phyloP scores from a whole-genome alignment of 2,113 vertebrate species.

The Ia io region DNA sequence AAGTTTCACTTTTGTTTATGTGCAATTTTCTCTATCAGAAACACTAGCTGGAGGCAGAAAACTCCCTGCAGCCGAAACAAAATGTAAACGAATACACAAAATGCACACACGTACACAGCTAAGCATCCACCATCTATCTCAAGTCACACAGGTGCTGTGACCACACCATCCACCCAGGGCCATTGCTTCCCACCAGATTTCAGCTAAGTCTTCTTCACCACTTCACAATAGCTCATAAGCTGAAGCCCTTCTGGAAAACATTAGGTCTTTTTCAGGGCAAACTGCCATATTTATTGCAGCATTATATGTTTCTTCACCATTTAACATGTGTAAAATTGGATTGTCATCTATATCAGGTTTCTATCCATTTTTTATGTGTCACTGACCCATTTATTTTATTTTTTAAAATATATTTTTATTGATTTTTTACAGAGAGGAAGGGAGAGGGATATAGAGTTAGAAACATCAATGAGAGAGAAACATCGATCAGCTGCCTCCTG shows the following conservation, averaged over 20 bases:
- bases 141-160: too few relatives aligned
- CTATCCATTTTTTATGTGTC: not conserved
- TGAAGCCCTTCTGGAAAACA: not conserved
- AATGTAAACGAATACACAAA: not conserved
- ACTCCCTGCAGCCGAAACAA: not conserved
- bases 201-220: too few relatives aligned
- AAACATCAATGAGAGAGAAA: too few relatives aligned
- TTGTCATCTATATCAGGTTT: not conserved
- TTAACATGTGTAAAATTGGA: not conserved
- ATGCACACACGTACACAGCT: not conserved
- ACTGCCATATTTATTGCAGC: not conserved
- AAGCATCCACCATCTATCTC: too few relatives aligned
- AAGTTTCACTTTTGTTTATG: not conserved
- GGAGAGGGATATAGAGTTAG: too few relatives aligned
- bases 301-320: not conserved
- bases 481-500: too few relatives aligned
- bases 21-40: not conserved
- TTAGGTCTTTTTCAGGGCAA: not conserved
- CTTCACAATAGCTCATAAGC: not conserved
- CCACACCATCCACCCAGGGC: fast-evolving
- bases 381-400: not conserved
- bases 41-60: not conserved
- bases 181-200: fast-evolving
- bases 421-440: too few relatives aligned
- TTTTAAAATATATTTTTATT: too few relatives aligned